A percentile compares a stretch with the other conserved stretches of the same genome.
phyloP scores from a whole-genome alignment of 1,140 invertebrate genomes.

The Drosophila willistoni region DNA sequence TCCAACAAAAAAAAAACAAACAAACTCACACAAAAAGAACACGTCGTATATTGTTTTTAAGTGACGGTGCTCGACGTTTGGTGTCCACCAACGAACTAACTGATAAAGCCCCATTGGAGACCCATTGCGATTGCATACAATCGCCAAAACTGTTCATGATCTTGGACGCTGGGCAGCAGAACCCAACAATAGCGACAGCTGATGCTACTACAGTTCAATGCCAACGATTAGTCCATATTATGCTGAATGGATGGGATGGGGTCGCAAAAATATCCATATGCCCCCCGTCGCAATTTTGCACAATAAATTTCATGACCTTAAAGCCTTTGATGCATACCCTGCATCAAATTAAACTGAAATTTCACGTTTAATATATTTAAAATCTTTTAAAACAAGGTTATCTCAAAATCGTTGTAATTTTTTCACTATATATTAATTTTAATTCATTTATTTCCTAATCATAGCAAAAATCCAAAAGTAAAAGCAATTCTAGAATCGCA shows the following conservation, averaged over 20 bases:
- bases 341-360: neutral
- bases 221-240: constrained; percentile 42
- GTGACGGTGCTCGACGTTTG: constrained; percentile 37
- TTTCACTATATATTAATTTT: neutral
- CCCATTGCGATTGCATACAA: constrained; percentile 43
- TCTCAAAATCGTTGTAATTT: neutral
- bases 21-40: neutral
- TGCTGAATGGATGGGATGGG: constrained; percentile 16
- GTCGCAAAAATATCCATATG: constrained; percentile 47
- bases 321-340: constrained; percentile 33
- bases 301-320: constrained; percentile 42
- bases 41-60: constrained; percentile 23
- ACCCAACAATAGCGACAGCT: constrained; percentile 15
- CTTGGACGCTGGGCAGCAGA: constrained; percentile 41
- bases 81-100: constrained; percentile 53
- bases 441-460: too few relatives aligned
- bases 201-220: constrained; percentile 52
- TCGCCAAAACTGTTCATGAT: constrained; percentile 53
- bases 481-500: constrained; percentile 17
- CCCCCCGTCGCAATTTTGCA: constrained; percentile 42
- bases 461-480: neutral
- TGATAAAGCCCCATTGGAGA: constrained; percentile 58
- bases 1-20: neutral
- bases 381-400: neutral
- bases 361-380: neutral